These are phyloP conservation scores for Acropora yongei DNA, from an alignment of 64 coral and sea anemone genomes.

Conservation along the genomic window DNA sequence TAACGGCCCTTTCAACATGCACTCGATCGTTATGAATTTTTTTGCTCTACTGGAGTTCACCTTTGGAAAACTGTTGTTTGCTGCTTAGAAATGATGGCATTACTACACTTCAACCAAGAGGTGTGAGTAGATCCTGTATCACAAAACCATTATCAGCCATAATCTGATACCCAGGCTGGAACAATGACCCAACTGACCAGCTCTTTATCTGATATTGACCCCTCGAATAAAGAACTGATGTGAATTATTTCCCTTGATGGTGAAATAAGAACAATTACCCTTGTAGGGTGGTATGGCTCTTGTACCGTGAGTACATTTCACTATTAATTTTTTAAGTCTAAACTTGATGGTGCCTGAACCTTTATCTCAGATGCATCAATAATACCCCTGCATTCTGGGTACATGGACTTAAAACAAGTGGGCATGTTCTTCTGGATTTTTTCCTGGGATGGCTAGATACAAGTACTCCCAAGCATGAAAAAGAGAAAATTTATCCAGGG, in stretches of 20 bases:
- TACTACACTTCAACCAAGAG: constrained; percentile 37
- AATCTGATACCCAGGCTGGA: no score
- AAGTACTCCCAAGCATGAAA: constrained; percentile 56
- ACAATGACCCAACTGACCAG: no score
- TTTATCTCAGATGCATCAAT: constrained; percentile 65
- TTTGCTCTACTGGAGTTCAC: background rate
- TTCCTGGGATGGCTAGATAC: constrained; percentile 36
- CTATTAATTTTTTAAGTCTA: constrained; percentile 25
- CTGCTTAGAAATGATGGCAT: constrained; percentile 52
- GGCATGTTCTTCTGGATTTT: constrained; percentile 60
- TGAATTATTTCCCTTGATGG: background rate
- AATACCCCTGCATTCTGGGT: constrained; percentile 32
- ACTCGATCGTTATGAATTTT: constrained; percentile 19
- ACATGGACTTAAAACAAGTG: background rate
- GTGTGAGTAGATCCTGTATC: constrained; percentile 20
- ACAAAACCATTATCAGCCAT: constrained; percentile 23
- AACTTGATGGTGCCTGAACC: constrained; percentile 60
- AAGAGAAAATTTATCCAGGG: constrained; percentile 72
- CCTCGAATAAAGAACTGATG: no score
- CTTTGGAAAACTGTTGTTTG: constrained; percentile 57
- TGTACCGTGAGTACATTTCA: constrained; percentile 36
- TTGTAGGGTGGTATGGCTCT: constrained; percentile 61
- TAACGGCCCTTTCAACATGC: constrained; percentile 26
- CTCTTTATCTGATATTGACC: no score
- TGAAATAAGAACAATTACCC: constrained; percentile 68